Base-by-base conservation (phyloP, 2,113 vertebrate species). In the Thunnus maccoyii region DNA sequence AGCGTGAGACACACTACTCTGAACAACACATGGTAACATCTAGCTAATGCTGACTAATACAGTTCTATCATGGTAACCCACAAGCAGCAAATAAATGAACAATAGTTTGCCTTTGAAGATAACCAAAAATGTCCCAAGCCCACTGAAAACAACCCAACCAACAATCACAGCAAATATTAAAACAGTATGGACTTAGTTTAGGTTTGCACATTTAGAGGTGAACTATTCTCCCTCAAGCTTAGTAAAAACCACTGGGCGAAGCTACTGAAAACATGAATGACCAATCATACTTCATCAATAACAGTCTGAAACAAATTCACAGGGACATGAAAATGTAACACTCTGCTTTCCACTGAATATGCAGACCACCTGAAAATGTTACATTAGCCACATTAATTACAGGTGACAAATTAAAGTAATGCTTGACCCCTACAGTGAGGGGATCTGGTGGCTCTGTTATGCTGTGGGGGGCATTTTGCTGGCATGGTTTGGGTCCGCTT, bases 81-180 rank as follows among this genome's bases (percentile, higher is more conserved):
- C 77, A 92, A 41, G 72, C 81, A 86, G 73, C 14, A 80, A 81
- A 87, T 83, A 78, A 86, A 83, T 55, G 16, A 87, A 77, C 69
- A 82, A 75, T 57, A 70, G 64, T 83, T 74, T 75, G 27, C 64
- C 50, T 91, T 90, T 83, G 84, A 92, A 82, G 75, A 86, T 72
- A 66, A 87, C 78, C 5, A 83, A 69, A 30, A 84, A 70, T 78
- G 78, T 74, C 55, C 66, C 4, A 76, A 76, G 57, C 72, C 65
- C 18, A 77, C 46, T 50, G 30, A 78, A 86, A 88, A 79, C 72
- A 62, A 50, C 54, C 61, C 72, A 67, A 87, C 69, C 65, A 84
- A 76, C 3, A 80, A 72, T 54, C 48, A 50, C 36, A 66, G 10
- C 4, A 41, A 78, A 77, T 27, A 41, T 14, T 63, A 72, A 25